phyloP scores from a whole-genome alignment of 1,140 invertebrate species.

The Lasioglossum baleicum region DNA sequence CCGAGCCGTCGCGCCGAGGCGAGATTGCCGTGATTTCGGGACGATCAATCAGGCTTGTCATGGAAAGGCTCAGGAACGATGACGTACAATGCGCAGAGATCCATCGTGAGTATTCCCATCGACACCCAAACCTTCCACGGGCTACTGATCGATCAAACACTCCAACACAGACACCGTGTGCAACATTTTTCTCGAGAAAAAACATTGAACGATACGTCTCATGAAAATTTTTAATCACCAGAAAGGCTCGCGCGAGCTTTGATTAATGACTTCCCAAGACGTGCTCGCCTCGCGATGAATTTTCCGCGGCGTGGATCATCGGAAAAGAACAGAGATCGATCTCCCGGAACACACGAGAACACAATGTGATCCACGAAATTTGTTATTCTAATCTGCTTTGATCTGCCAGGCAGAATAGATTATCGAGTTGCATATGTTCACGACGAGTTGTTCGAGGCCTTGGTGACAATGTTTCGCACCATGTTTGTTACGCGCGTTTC shows the following conservation, averaged over 20 bases:
- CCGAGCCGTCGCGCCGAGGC: too few species aligned
- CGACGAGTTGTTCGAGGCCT: constrained; percentile 17
- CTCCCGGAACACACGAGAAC: constrained; percentile 7
- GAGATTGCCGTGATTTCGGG: background rate
- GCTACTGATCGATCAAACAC: too few species aligned
- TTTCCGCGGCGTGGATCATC: background rate
- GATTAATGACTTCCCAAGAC: background rate
- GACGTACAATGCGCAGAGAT: constrained; percentile 63
- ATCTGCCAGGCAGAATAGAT: constrained; percentile 8
- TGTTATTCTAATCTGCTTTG: constrained; percentile 54
- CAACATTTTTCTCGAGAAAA: too few species aligned
- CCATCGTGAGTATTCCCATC: constrained; percentile 54
- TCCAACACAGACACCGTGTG: too few species aligned
- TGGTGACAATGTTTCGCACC: constrained; percentile 11
- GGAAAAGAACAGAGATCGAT: background rate
- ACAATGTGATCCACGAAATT: constrained; percentile 44
- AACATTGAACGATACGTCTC: too few species aligned
- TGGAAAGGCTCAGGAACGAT: constrained; percentile 48
- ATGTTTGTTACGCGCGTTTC: background rate
- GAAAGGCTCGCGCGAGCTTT: background rate
- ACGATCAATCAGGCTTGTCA: constrained; percentile 16
- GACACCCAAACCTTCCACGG: too few species aligned
- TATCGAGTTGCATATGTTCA: constrained; percentile 19
- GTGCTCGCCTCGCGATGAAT: background rate
- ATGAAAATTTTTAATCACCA: background rate